These are phyloP conservation scores for Caenorhabditis sp. DNA, from an alignment of 2,888 invertebrate genomes.

Conservation along the genomic window DNA sequence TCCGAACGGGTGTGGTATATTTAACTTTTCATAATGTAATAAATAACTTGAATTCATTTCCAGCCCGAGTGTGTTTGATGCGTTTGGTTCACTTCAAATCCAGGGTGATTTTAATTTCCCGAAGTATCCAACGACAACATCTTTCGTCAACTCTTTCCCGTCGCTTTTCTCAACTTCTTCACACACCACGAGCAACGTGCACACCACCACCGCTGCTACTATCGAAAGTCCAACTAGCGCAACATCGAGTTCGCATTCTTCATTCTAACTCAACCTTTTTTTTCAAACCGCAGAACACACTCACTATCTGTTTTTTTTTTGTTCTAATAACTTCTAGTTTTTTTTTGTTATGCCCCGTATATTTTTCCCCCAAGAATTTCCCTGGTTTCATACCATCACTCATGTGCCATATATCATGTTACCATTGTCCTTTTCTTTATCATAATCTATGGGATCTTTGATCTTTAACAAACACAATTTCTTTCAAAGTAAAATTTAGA, in stretches of 20 bases:
- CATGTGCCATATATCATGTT: constrained; percentile 36
- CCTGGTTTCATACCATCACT: constrained; percentile 10
- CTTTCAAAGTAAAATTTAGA: neutral
- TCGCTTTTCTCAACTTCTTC: constrained; percentile 22
- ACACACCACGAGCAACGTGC: neutral
- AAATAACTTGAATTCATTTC: too few species aligned
- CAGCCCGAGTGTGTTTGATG: constrained; percentile 37
- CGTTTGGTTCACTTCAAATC: constrained; percentile 36
- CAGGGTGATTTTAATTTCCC: constrained; percentile 28
- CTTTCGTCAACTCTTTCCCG: constrained; percentile 46
- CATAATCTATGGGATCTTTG: neutral
- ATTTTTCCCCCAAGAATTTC: neutral
- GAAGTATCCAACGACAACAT: constrained; percentile 43
- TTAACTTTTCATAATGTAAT: too few species aligned
- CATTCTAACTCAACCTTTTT: constrained; percentile 17
- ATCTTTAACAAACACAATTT: neutral
- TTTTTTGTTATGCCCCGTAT: neutral
- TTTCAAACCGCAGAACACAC: constrained; percentile 13
- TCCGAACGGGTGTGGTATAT: too few species aligned
- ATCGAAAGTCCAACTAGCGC: constrained; percentile 15
- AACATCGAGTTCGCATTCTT: constrained; percentile 22
- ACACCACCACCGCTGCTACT: neutral
- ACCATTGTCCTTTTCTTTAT: constrained; percentile 11
- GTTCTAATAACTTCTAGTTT: constrained; percentile 16
- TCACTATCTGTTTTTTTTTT: constrained; percentile 24